Evolutionary conservation across 2,888 invertebrate species (phyloP), one percentile per base, ranked within the genome.

Genomic region (Apamea sordens): DNA sequence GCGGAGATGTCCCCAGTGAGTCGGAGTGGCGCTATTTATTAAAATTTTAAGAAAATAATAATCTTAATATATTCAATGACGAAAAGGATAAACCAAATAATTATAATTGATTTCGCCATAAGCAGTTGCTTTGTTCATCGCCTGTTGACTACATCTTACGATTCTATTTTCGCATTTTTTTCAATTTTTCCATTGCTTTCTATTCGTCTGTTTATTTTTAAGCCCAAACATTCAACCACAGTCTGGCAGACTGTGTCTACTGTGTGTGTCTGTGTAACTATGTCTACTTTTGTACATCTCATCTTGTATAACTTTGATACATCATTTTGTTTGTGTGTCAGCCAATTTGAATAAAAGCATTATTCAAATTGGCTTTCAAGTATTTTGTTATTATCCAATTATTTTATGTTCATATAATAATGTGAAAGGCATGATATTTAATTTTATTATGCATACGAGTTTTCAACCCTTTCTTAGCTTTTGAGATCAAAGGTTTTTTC

Each of bases 91-190:
- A 4, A 63, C 18, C 28, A 63, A 63, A 10, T 28, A 28, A 24
- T 0, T 1, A 3, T 63, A 18, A 8, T 64, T 11, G 11, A 21
- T 65, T 36, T 28, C 28, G 18, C 28, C n/a, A 18, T 18, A 18
- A 36, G 7, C 13, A 13, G 36, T 36, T 24, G 64, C 70, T 56
- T 77, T 77, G 59, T 67, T 67, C 32, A 53, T 32, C 15, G 59
- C 24, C 5, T 72, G 53, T 71, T 41, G 50, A 61, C 24, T 77
- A 13, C 11, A 24, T 41, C 41, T 63, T 24, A 68, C 18, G 18
- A 53, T 80, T 63, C 44, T 21, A 18, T 72, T 10, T 67, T 32
- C 18, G 11, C 59, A 24, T 53, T 59, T 77, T 78, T 77, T 18
- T 15, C 32, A 44, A 53, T 67, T 2, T 47, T 72, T 61, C 50